Evolutionary conservation across 2,113 vertebrate species (phyloP).

Genomic region (Nymphicus hollandicus): DNA sequence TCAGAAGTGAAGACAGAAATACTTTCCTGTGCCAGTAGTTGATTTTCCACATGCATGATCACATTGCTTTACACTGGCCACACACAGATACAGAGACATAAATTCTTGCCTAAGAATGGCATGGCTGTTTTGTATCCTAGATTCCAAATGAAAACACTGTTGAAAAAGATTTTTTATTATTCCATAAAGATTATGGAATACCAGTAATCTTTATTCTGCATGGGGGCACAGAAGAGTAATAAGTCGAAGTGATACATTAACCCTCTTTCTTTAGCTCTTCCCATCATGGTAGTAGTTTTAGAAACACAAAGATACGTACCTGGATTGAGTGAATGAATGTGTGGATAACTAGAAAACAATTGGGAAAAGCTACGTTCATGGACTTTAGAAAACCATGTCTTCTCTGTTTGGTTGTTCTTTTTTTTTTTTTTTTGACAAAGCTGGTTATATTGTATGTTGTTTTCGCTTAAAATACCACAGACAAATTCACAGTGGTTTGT

Average conservation of each 20-base stretch:
- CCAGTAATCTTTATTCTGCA: background rate
- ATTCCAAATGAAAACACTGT: background rate
- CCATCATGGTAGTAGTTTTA: background rate
- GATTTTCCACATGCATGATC: conserved; percentile 58
- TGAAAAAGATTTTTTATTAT: background rate
- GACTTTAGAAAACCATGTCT: background rate
- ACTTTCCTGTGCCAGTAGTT: background rate
- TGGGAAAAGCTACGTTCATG: background rate
- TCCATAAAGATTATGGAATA: background rate
- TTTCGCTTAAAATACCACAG: background rate
- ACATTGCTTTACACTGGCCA: conserved; percentile 11
- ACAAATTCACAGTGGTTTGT: background rate
- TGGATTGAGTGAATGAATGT: background rate
- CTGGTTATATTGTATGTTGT: background rate
- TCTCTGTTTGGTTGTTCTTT: background rate
- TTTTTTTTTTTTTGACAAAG: background rate
- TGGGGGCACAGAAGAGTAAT: background rate
- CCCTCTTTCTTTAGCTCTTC: background rate
- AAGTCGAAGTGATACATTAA: background rate
- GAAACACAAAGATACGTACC: background rate
- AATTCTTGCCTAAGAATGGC: conserved; percentile 25
- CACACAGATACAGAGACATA: background rate
- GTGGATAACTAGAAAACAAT: background rate
- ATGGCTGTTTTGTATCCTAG: background rate
- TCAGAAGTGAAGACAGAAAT: background rate